These are phyloP conservation scores for Pseudomyrmex pallidus DNA, from an alignment of 1,140 invertebrate genomes.

Conservation along the genomic window DNA sequence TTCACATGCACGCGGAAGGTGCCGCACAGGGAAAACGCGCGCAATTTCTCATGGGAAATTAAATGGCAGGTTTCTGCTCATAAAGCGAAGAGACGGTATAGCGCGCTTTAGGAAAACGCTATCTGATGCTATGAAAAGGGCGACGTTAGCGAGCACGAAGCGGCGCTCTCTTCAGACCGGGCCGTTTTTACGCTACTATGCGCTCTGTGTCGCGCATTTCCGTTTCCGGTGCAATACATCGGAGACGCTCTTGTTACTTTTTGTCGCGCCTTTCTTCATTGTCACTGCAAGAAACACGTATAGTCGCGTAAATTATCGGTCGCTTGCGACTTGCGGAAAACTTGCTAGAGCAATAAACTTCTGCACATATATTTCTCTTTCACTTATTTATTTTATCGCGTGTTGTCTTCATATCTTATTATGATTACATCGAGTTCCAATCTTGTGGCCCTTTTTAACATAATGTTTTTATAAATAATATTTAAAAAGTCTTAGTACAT, in stretches of 20 bases:
- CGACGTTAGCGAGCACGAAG: conserved; percentile 27
- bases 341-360: neutral
- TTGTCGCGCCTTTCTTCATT: neutral
- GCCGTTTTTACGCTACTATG: conserved; percentile 55
- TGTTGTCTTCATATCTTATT: too few relatives aligned
- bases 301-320: conserved; percentile 11
- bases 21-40: conserved; percentile 48
- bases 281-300: neutral
- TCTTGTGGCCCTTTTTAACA: too few relatives aligned
- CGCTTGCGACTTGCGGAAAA: conserved; percentile 1
- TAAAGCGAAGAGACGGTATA: conserved; percentile 62
- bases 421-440: too few relatives aligned
- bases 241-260: conserved; percentile 7
- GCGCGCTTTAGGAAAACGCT: conserved; percentile 59
- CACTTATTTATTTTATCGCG: too few relatives aligned
- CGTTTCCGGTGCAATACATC: conserved; percentile 18
- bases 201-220: conserved; percentile 26
- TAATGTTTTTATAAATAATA: too few relatives aligned
- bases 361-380: neutral
- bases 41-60: conserved; percentile 83
- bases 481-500: too few relatives aligned
- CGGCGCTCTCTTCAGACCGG: conserved; percentile 11
- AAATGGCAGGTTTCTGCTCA: conserved; percentile 72
- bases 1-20: conserved; percentile 65
- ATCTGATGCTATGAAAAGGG: conserved; percentile 39